A percentile compares a stretch with the other conserved stretches of the same genome.
Evolutionary conservation across 2,113 vertebrate species (phyloP).

Genomic region (Marmota flaviventris): DNA sequence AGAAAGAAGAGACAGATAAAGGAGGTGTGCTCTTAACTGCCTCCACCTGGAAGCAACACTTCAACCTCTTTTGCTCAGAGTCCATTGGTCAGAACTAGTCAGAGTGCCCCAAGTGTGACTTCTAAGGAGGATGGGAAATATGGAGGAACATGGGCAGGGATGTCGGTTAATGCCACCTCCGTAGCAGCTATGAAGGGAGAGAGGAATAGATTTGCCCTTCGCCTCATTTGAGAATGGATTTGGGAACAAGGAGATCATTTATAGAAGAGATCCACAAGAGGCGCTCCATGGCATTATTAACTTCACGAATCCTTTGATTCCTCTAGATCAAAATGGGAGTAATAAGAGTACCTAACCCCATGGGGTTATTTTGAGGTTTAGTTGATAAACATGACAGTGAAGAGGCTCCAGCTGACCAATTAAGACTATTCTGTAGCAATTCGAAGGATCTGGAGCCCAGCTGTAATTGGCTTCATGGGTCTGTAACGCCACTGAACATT

Average conservation of each 20-base stretch:
- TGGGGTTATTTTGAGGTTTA: not conserved
- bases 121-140: not conserved
- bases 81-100: not conserved
- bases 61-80: not conserved
- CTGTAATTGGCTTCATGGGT: not conserved
- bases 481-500: not conserved
- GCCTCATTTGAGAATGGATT: not conserved
- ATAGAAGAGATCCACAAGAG: not conserved
- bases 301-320: not conserved
- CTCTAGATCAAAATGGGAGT: not conserved
- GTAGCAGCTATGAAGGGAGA: not conserved
- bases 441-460: not conserved
- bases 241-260: not conserved
- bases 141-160: not conserved
- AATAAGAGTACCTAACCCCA: not conserved
- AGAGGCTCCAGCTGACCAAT: not conserved
- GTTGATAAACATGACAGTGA: not conserved
- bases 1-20: not conserved
- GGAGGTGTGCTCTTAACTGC: not conserved
- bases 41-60: not conserved
- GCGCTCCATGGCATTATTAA: not conserved
- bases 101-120: not conserved
- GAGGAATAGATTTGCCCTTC: not conserved
- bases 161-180: not conserved
- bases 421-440: not conserved